phyloP scores from a whole-genome alignment of 2,797 vertebrate species.

The Propithecus perrieri region DNA sequence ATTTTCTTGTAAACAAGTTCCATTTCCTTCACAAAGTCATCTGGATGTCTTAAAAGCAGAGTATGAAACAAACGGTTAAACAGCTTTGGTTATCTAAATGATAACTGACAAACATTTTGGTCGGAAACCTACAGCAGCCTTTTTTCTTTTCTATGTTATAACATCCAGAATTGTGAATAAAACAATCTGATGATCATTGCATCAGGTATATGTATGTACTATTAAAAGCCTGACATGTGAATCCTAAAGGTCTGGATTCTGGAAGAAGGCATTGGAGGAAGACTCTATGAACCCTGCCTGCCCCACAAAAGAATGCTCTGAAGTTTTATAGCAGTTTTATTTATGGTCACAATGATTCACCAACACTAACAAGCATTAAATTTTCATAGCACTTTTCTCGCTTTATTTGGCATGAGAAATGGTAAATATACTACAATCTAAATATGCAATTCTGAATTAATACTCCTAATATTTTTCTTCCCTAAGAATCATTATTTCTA shows the following conservation, averaged over 20 bases:
- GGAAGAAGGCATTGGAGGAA: constrained; percentile 3
- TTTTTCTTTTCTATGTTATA: neutral
- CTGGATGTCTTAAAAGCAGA: neutral
- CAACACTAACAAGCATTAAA: constrained; percentile 68
- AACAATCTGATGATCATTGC: neutral
- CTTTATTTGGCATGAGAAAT: constrained; percentile 54
- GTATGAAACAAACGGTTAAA: neutral
- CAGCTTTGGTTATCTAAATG: neutral
- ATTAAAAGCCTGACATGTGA: neutral
- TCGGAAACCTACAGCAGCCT: neutral
- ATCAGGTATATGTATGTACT: neutral
- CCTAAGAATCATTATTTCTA: neutral
- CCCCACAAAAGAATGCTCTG: constrained; percentile 68
- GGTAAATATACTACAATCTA: constrained; percentile 10
- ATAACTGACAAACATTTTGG: neutral
- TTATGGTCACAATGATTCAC: constrained; percentile 66
- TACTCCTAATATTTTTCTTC: neutral
- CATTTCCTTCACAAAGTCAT: neutral
- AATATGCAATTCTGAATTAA: constrained; percentile 45
- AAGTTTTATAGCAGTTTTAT: constrained; percentile 76
- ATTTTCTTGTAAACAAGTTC: neutral
- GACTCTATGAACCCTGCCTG: constrained; percentile 54
- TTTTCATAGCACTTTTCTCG: constrained; percentile 54
- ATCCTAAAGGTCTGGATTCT: constrained; percentile 18
- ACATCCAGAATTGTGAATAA: neutral